Evolutionary conservation across 92 coral and sea anemone genomes (phyloP).

Genomic region (Ricordea florida): DNA sequence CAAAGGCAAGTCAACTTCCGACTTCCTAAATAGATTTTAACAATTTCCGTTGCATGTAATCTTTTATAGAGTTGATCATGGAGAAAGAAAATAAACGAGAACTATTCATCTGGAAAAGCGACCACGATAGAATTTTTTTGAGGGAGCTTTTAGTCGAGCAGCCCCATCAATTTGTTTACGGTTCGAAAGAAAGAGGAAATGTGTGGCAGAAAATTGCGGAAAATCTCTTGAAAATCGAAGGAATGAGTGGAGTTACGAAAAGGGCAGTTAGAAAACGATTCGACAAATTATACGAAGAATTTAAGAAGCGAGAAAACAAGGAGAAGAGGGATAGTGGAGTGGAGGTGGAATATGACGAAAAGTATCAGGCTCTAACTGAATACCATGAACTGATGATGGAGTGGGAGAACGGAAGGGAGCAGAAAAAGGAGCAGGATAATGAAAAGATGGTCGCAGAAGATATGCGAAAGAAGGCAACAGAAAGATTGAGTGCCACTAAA

Average conservation of each 20-base stretch:
- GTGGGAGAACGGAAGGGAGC: background rate
- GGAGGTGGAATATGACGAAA: slow-evolving; percentile 45
- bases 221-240: slow-evolving; percentile 1
- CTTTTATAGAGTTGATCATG: too few relatives aligned
- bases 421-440: slow-evolving; percentile 8
- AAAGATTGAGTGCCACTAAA: slow-evolving; percentile 21
- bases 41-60: too few relatives aligned
- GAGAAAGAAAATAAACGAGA: too few relatives aligned
- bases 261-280: slow-evolving; percentile 41
- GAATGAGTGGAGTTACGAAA: slow-evolving; percentile 25
- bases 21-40: too few relatives aligned
- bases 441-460: slow-evolving; percentile 31
- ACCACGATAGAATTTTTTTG: too few relatives aligned
- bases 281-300: slow-evolving; percentile 25
- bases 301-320: slow-evolving; percentile 24
- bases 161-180: slow-evolving; percentile 16
- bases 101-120: too few relatives aligned
- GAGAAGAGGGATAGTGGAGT: slow-evolving; percentile 50
- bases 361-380: slow-evolving; percentile 33
- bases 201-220: slow-evolving; percentile 12
- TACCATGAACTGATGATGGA: slow-evolving; percentile 12
- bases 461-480: slow-evolving; percentile 31
- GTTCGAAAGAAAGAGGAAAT: slow-evolving; percentile 27
- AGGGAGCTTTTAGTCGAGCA: slow-evolving; percentile 42
- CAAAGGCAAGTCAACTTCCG: too few relatives aligned